Evolutionary conservation across 2,113 vertebrate species (phyloP).

Genomic region (Clarias macrocephalus): DNA sequence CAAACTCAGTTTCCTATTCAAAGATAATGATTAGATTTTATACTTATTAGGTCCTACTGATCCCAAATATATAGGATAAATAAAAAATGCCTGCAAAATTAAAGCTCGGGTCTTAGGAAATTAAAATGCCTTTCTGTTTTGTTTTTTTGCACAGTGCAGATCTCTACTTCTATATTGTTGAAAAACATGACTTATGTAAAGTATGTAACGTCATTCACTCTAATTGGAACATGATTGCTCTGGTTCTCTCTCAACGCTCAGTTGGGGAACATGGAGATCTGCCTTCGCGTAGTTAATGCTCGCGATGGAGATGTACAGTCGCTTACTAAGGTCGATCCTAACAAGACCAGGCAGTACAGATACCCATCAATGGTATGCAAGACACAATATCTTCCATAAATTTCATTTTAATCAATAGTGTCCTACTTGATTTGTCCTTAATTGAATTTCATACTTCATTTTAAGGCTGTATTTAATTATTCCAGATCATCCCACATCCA

Average conservation of each 20-base stretch:
- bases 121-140: not conserved
- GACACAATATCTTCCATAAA: not conserved
- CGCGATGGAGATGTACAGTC: constrained; percentile 71
- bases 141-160: not conserved
- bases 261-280: constrained; percentile 74
- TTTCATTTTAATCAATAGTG: not conserved
- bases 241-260: constrained; percentile 46
- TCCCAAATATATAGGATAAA: too few species aligned
- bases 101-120: too few species aligned
- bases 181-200: not conserved
- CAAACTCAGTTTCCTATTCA: too few species aligned
- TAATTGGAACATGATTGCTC: not conserved
- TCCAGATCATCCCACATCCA: not conserved
- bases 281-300: constrained; percentile 70
- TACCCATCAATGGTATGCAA: constrained; percentile 66
- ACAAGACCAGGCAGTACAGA: constrained; percentile 65
- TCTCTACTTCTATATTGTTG: not conserved
- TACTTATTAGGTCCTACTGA: too few species aligned
- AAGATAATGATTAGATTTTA: too few species aligned
- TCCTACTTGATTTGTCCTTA: not conserved
- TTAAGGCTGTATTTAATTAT: not conserved
- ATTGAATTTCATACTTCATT: not conserved
- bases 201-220: not conserved
- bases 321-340: constrained; percentile 61
- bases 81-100: too few species aligned